Percentiles rank a stretch among this genome's conserved stretches.
phyloP scores from a whole-genome alignment of 2,113 vertebrate genomes.

The Epinephelus fuscoguttatus region DNA sequence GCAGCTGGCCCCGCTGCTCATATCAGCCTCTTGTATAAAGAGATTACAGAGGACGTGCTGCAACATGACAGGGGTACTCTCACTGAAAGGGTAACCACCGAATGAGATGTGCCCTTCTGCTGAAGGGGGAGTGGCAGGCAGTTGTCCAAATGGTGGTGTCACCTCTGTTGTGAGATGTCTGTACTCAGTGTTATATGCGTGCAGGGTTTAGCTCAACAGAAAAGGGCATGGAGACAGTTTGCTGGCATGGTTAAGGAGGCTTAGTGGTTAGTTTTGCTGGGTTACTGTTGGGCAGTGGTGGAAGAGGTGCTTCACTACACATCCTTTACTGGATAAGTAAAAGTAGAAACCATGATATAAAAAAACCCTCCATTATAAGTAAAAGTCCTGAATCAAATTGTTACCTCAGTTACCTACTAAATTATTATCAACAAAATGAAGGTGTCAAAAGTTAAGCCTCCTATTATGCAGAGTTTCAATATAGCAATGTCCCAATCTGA shows the following conservation, averaged over 20 bases:
- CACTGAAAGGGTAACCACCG: not conserved
- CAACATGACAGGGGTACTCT: slow-evolving; percentile 10
- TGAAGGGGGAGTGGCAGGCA: not conserved
- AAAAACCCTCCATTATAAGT: too few relatives aligned
- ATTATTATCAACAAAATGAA: too few relatives aligned
- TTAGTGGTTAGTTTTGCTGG: not conserved
- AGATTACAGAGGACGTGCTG: slow-evolving; percentile 21
- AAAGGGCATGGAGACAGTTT: not conserved
- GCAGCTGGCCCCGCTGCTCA: slow-evolving; percentile 24
- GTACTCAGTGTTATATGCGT: not conserved
- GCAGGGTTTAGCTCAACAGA: slow-evolving; percentile 30
- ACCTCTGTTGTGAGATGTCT: slow-evolving; percentile 12
- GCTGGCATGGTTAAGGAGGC: not conserved
- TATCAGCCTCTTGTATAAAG: slow-evolving; percentile 24
- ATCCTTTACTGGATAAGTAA: too few relatives aligned
- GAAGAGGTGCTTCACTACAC: too few relatives aligned
- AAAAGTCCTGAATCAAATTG: too few relatives aligned
- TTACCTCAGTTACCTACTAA: too few relatives aligned
- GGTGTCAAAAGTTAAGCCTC: too few relatives aligned
- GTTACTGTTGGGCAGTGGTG: not conserved
- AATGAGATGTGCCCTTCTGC: slow-evolving; percentile 12
- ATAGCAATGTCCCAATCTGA: too few relatives aligned
- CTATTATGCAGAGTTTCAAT: too few relatives aligned
- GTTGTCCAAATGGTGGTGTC: slow-evolving; percentile 2
- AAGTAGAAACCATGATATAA: too few relatives aligned